Percentiles rank a stretch among this genome's conserved stretches.
phyloP scores from a whole-genome alignment of 2,797 vertebrate genomes.

The Micrastur ruficollis region DNA sequence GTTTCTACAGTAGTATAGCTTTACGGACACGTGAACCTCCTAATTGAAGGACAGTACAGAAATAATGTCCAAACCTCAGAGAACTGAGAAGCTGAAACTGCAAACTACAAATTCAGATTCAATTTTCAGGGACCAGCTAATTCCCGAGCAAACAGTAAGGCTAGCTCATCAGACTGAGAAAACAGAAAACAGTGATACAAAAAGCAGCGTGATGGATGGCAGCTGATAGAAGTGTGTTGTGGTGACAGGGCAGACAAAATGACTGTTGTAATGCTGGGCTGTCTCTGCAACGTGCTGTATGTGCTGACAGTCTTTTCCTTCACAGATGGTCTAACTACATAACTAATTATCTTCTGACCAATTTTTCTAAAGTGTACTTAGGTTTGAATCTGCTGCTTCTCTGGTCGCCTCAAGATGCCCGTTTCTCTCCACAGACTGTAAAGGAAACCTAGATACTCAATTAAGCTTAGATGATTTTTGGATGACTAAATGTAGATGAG shows the following conservation, averaged over 20 bases:
- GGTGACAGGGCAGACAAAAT: not conserved
- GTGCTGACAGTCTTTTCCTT: not conserved
- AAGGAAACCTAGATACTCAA: not conserved
- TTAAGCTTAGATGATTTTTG: not conserved
- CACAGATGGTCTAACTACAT: not conserved
- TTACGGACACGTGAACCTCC: not conserved
- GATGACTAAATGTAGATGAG: not conserved
- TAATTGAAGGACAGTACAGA: not conserved
- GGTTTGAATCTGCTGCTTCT: not conserved
- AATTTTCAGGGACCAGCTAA: not conserved
- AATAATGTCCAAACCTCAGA: not conserved
- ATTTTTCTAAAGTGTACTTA: not conserved
- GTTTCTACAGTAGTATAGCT: not conserved
- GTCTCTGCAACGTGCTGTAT: not conserved
- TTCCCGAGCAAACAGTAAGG: not conserved
- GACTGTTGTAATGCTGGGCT: not conserved
- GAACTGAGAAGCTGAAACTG: not conserved
- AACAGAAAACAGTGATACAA: fast-evolving
- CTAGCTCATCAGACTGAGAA: not conserved
- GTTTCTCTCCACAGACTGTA: not conserved
- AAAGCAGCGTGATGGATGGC: not conserved
- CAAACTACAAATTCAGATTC: not conserved
- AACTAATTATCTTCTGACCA: not conserved
- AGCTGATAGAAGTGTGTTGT: not conserved
- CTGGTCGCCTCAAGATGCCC: not conserved